These are phyloP conservation scores for Hyposoter dolosus DNA, from an alignment of 2,888 invertebrate genomes.

Conservation along the genomic window DNA sequence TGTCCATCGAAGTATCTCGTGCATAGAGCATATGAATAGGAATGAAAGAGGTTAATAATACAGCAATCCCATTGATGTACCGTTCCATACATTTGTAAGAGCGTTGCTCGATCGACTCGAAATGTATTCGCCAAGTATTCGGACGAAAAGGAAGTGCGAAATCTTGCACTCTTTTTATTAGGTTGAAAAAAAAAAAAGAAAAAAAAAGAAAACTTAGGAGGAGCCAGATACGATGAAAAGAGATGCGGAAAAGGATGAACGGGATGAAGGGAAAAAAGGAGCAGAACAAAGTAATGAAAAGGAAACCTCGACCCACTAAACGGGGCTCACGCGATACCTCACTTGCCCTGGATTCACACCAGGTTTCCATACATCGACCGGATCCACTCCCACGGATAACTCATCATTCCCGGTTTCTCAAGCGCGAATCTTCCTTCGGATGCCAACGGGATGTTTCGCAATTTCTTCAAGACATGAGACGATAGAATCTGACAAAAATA, in stretches of 20 bases:
- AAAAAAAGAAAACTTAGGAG: slow-evolving; percentile 19
- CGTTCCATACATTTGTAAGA: slow-evolving; percentile 17
- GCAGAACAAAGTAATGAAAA: slow-evolving; percentile 52
- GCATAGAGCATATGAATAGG: background rate
- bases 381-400: slow-evolving; percentile 63
- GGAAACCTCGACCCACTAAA: slow-evolving; percentile 69
- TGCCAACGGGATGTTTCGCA: slow-evolving; percentile 52
- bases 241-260: slow-evolving; percentile 39
- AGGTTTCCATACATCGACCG: slow-evolving; percentile 59
- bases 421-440: slow-evolving; percentile 30
- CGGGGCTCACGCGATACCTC: slow-evolving; percentile 69
- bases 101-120: slow-evolving; percentile 18
- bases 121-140: background rate
- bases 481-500: slow-evolving; percentile 41
- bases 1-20: background rate
- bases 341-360: slow-evolving; percentile 67
- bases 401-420: slow-evolving; percentile 47
- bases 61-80: background rate
- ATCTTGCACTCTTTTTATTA: slow-evolving; percentile 52
- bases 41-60: background rate
- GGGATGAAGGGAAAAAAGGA: slow-evolving; percentile 16
- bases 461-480: slow-evolving; percentile 28
- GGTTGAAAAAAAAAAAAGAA: slow-evolving; percentile 1
- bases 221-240: slow-evolving; percentile 39
- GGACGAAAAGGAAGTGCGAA: slow-evolving; percentile 64